Evolutionary conservation across 2,888 invertebrate genomes (phyloP), one percentile per base, ranked within the genome.

Genomic region (Sphecodes monilicornis): DNA sequence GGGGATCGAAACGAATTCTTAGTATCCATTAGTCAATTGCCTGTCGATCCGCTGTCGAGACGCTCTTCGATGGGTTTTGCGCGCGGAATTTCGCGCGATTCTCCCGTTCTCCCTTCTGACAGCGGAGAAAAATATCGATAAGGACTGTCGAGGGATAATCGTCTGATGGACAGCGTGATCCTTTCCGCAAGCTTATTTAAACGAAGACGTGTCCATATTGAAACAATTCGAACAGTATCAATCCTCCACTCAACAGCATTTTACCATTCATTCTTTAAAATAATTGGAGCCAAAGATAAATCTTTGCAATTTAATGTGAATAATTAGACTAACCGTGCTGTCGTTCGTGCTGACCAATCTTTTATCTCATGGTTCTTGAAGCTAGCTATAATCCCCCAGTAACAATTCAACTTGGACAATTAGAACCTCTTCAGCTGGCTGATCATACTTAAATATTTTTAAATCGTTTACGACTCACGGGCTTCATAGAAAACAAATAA

Each of bases 1-100:
- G 39, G 22, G 41, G 16, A 39, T 39, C n/a, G 13, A n/a, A 26
- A n/a, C 68, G 39, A 41, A 22, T n/a, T 54, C 72, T 18, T 18
- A 18, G 71, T 32, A 32, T 32, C 64, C 64, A 32, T 64, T 64
- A 64, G 64, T 64, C 64, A 32, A 64, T 64, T 64, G 64, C 64
- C 64, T 64, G 32, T 64, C 64, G 64, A 64, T 32, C 57, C 64
- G 32, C 64, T 64, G 64, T 64, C 64, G 64, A 22, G 32, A 64
- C 64, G 32, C 32, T 32, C 32, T 29, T 64, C 64, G 64, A 3
- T 29, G 32, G 64, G 32, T 64, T 64, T 32, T 64, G 64, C 32
- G 18, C 32, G 18, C 18, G 6, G 64, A 32, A 32, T 32, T 64
- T 64, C 26, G 43, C 46, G 71, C 26, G 46, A 50, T 26, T 41